These are phyloP conservation scores for Stenodema calcarata DNA, from an alignment of 2,888 invertebrate species.

Conservation along the genomic window DNA sequence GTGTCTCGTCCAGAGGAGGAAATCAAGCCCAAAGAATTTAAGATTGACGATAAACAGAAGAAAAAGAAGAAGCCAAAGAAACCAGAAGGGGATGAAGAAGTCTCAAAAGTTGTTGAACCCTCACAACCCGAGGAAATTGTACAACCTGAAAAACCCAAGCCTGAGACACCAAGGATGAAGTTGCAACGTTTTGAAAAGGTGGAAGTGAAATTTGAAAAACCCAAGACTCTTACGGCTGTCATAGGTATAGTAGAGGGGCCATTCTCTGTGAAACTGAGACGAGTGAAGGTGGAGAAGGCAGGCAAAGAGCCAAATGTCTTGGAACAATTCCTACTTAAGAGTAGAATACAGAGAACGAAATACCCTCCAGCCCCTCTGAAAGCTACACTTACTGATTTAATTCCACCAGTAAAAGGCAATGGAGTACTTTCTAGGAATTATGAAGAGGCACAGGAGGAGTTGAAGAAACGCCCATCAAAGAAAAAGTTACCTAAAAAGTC, in stretches of 20 bases:
- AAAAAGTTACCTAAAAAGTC: constrained; percentile 62
- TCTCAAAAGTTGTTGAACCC: constrained; percentile 57
- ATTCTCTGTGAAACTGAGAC: constrained; percentile 56
- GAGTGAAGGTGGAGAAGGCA: constrained; percentile 55
- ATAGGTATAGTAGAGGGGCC: constrained; percentile 55
- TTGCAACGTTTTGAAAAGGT: constrained; percentile 50
- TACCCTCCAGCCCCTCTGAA: constrained; percentile 57
- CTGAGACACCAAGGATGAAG: constrained; percentile 36
- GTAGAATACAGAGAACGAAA: constrained; percentile 54
- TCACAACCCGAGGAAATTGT: constrained; percentile 23
- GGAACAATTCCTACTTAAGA: constrained; percentile 57
- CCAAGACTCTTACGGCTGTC: constrained; percentile 54
- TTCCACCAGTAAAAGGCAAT: constrained; percentile 59
- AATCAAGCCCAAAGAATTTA: constrained; percentile 56
- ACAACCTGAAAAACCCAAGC: constrained; percentile 15
- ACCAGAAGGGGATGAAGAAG: constrained; percentile 45
- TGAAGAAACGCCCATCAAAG: constrained; percentile 62
- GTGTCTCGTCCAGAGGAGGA: constrained; percentile 57
- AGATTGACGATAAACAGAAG: constrained; percentile 52
- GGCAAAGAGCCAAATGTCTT: constrained; percentile 54
- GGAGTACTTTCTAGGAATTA: constrained; percentile 65
- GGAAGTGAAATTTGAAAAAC: constrained; percentile 56
- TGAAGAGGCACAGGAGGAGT: constrained; percentile 63
- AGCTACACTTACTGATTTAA: constrained; percentile 55
- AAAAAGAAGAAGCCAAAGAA: constrained; percentile 60